A percentile compares a stretch with the other conserved stretches of the same genome.
These are phyloP conservation scores for Reticulitermes lucifugus DNA, from an alignment of 2,888 invertebrate species.

Conservation along the genomic window DNA sequence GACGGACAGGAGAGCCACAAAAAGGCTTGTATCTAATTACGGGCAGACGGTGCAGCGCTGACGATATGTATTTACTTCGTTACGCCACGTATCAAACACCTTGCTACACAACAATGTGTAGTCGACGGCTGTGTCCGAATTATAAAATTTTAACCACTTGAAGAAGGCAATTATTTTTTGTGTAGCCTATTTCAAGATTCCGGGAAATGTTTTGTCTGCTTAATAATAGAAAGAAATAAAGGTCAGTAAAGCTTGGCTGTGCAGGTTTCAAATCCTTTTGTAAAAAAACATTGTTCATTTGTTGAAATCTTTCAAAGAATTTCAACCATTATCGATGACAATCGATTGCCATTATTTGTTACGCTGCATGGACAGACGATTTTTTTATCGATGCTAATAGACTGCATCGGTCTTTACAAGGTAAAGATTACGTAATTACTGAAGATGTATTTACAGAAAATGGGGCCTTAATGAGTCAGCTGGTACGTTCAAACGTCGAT, in stretches of 20 bases:
- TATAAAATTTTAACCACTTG: constrained; percentile 22
- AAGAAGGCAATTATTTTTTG: constrained; percentile 18
- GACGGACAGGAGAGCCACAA: neutral
- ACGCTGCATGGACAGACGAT: neutral
- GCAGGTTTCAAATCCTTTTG: neutral
- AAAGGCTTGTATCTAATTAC: constrained; percentile 25
- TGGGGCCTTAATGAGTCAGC: no score
- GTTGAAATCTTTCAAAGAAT: constrained; percentile 16
- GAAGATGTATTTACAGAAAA: no score
- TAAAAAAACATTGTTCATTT: constrained; percentile 10
- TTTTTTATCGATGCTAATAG: neutral
- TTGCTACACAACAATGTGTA: neutral
- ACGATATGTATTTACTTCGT: constrained; percentile 9
- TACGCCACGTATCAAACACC: neutral
- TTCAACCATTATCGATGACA: constrained; percentile 12
- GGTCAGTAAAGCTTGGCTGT: constrained; percentile 12
- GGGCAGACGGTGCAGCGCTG: neutral
- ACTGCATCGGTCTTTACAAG: neutral
- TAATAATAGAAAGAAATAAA: constrained; percentile 30
- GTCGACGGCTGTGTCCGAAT: constrained; percentile 6
- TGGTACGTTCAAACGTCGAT: no score
- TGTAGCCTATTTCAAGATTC: neutral
- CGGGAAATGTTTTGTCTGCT: constrained; percentile 11
- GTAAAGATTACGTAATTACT: no score
- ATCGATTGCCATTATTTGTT: neutral